These are phyloP conservation scores for Salminus brasiliensis DNA, from an alignment of 2,113 vertebrate genomes.

Conservation along the genomic window DNA sequence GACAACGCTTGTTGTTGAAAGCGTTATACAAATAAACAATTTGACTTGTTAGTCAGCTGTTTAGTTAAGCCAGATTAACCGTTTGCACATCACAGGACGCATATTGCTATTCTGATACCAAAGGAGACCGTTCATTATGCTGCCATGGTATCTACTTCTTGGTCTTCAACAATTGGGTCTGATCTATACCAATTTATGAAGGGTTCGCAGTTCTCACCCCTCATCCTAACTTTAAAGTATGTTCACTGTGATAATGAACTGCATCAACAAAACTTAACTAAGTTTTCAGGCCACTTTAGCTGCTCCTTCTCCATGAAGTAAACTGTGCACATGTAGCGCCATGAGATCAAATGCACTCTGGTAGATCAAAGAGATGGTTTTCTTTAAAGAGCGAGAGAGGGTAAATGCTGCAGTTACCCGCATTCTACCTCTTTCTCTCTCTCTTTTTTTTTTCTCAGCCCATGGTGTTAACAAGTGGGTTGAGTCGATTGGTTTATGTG, in stretches of 20 bases:
- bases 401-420: slow-evolving; percentile 39
- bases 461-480: slow-evolving; percentile 53
- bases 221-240: neutral
- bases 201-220: neutral
- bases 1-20: too few species aligned
- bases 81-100: too few species aligned
- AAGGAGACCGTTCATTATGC: too few species aligned
- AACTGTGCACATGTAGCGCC: neutral
- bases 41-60: too few species aligned
- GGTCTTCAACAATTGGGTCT: too few species aligned
- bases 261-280: neutral
- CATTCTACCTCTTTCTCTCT: too few species aligned
- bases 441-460: slow-evolving; percentile 58
- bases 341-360: neutral
- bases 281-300: neutral
- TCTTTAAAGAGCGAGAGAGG: slow-evolving; percentile 25
- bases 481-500: slow-evolving; percentile 38
- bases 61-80: too few species aligned
- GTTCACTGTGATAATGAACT: neutral
- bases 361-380: slow-evolving; percentile 22
- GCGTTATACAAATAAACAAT: too few species aligned
- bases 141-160: too few species aligned
- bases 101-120: too few species aligned
- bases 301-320: neutral
- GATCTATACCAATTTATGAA: too few species aligned